phyloP scores from a whole-genome alignment of 2,797 vertebrate genomes.

The Gadopsis marmoratus region DNA sequence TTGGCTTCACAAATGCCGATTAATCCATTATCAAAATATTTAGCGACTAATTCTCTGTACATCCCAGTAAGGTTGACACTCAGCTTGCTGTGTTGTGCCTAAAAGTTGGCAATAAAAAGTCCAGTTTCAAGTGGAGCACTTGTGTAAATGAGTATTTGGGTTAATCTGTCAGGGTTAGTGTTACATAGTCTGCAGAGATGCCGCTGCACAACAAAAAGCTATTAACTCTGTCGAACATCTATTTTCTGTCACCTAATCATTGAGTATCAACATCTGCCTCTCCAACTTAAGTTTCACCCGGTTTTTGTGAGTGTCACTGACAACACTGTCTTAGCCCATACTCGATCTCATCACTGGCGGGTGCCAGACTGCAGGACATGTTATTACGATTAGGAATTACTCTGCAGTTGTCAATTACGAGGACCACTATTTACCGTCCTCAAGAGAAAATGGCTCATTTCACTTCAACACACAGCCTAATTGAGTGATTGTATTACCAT shows the following conservation, averaged over 20 bases:
- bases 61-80: not conserved
- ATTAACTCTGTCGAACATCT: constrained; percentile 40
- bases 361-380: constrained; percentile 60
- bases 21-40: not conserved
- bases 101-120: not conserved
- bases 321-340: constrained; percentile 1
- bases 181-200: constrained; percentile 25
- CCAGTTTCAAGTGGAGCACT: not conserved
- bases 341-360: constrained; percentile 53
- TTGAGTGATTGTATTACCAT: constrained; percentile 80
- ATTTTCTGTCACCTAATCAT: constrained; percentile 39
- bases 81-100: not conserved
- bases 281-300: constrained; percentile 17
- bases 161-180: constrained; percentile 32
- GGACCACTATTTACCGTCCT: constrained; percentile 78
- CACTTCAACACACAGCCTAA: constrained; percentile 81
- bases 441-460: constrained; percentile 82
- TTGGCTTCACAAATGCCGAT: not conserved
- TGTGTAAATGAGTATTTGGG: constrained; percentile 22
- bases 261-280: constrained; percentile 24
- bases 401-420: constrained; percentile 77
- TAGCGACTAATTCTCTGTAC: not conserved
- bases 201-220: constrained; percentile 41
- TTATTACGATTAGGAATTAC: constrained; percentile 77
- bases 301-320: constrained; percentile 19